phyloP scores from a whole-genome alignment of 2,113 vertebrate species.

The Thamnaconus septentrionalis region DNA sequence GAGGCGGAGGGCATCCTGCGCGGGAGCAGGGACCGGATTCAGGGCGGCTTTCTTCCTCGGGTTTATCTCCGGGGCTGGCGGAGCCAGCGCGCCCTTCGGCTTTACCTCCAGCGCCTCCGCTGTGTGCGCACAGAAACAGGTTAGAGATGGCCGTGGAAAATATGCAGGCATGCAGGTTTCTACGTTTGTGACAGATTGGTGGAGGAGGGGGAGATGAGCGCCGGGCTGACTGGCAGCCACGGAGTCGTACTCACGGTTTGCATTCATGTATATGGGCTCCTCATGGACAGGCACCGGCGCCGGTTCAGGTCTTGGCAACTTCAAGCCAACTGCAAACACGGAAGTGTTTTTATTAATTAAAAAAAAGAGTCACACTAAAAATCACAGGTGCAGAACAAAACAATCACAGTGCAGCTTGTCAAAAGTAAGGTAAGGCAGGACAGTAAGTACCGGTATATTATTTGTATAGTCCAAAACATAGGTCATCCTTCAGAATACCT shows the following conservation, averaged over 20 bases:
- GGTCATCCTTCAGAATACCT: no score
- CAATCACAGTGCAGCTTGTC: no score
- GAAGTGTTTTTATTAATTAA: neutral
- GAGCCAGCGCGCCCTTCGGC: neutral
- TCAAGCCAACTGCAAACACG: neutral
- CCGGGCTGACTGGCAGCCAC: neutral
- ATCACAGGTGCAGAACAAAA: no score
- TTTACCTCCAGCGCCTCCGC: neutral
- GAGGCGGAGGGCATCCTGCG: neutral
- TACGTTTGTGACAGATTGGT: neutral
- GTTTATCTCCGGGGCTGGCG: slow-evolving; percentile 3
- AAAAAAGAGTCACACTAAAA: no score
- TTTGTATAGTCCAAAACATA: no score
- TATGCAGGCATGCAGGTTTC: slow-evolving; percentile 47
- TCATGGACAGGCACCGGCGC: neutral
- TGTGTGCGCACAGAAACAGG: slow-evolving; percentile 37
- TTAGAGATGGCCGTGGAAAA: neutral
- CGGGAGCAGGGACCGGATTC: slow-evolving; percentile 20
- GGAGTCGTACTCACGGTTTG: slow-evolving; percentile 46
- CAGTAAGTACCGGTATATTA: no score
- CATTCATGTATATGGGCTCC: slow-evolving; percentile 31
- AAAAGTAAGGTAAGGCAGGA: no score
- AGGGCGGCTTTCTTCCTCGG: neutral
- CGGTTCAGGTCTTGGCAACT: neutral
- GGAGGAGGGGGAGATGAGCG: neutral